Base-by-base conservation (phyloP, 2,113 vertebrate genomes). In the Physeter macrocephalus region DNA sequence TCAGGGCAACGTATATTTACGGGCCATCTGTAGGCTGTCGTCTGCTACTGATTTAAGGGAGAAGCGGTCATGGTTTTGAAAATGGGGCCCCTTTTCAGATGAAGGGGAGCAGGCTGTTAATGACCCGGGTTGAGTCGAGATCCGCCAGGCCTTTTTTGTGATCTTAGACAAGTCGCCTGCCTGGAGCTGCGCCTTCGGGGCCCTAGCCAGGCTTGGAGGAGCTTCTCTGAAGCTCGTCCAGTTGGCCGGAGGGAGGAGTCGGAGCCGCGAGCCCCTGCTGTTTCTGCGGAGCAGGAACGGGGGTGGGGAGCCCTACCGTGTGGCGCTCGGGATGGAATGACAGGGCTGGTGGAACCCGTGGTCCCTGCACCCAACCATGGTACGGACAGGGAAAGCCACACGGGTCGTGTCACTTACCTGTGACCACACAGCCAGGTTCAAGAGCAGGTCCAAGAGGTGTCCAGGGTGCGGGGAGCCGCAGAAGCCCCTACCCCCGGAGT, bases 301-400 rank as follows among this genome's bases (percentile, higher is more conserved):
- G 57, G 23, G 6, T 20, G n/a, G 43, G 27, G 31, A 54, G 5
- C 29, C 54, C 2, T 14, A 36, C 10, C 34, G 21, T 3, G 12
- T 14, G 20, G 31, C 61, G 11, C 0, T n/a, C 41, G 1, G 1
- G 13, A 18, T 0, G 1, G 25, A 31, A 25, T 0, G 13, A 20
- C 0, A 20, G 54, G 7, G 46, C 57, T 36, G 14, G n/a, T 21
- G 41, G 64, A 90, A 46, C 31, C 25, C 17, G 6, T 4, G 2
- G n/a, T 1, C 80, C 67, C 29, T 49, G 39, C 8, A 15, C 81
- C 27, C 87, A 77, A 6, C 87, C n/a, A 14, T 27, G 34, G 23
- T 3, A 29, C 3, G 8, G 29, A 54, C 59, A 31, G 72, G 6
- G 88, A 59, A 69, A n/a, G 39, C 49, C 43, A 39, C 43, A 31